Evolutionary conservation across 2,888 invertebrate genomes (phyloP).

Genomic region (Metacarcinus magister): DNA sequence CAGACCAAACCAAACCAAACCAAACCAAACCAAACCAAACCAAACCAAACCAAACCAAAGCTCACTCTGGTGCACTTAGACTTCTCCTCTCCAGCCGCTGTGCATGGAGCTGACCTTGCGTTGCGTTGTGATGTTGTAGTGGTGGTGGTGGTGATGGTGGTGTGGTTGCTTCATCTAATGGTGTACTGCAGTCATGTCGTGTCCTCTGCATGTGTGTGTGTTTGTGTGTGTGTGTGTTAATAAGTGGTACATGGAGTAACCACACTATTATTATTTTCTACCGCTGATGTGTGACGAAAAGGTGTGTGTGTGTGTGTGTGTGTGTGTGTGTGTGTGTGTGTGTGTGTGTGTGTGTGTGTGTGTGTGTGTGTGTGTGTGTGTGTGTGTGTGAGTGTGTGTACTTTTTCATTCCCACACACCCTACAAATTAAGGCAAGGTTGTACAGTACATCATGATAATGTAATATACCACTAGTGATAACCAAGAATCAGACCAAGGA

Average conservation of each 20-base stretch:
- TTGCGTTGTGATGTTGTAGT: neutral
- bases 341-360: neutral
- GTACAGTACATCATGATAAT: neutral
- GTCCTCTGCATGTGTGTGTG: neutral
- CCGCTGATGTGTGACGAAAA: too few relatives aligned
- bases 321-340: slow-evolving; percentile 42
- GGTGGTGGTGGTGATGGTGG: neutral
- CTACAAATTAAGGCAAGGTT: too few relatives aligned
- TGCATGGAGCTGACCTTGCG: neutral
- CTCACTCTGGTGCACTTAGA: neutral
- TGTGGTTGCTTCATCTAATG: neutral
- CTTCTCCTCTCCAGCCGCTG: neutral
- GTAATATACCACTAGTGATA: too few relatives aligned
- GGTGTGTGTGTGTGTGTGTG: too few relatives aligned
- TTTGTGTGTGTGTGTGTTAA: neutral
- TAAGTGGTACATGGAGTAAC: too few relatives aligned
- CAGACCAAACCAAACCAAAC: neutral
- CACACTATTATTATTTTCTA: too few relatives aligned
- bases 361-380: too few relatives aligned
- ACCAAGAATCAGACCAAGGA: too few relatives aligned
- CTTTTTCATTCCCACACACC: too few relatives aligned
- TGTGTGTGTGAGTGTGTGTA: too few relatives aligned
- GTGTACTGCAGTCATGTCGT: neutral
- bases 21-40: too few relatives aligned
- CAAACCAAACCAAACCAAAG: too few relatives aligned